Base-by-base conservation (phyloP, 1,140 invertebrate species). In the Drosophila ironensis region DNA sequence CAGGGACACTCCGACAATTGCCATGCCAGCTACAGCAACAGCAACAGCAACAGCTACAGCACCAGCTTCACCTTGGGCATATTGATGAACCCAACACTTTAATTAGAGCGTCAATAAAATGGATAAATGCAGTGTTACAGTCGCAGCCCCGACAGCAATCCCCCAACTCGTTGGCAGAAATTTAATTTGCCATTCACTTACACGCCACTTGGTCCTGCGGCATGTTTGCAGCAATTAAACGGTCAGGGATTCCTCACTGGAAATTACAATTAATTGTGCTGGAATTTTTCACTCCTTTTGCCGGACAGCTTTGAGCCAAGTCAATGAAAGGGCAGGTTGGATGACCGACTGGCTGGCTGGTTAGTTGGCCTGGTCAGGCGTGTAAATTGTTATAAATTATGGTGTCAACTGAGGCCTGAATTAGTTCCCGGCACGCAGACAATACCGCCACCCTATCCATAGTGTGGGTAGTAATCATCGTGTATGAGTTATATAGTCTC, bases 61-160 rank as follows among this genome's bases (percentile, higher is more conserved):
- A n/a, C n/a, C n/a, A 64, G 50, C 50, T 52, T 69, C 69, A 69
- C 68, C 78, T 72, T 82, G 72, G 56, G 52, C 44, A 37, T 53
- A 72, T 76, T 63, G 51, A 48, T 81, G 57, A 52, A 51, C 37
- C 38, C 69, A 42, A 54, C 48, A 78, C 53, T 71, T 84, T 84
- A 86, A 86, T 84, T 86, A 80, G 78, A 78, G 64, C 74, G 59
- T 53, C 60, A 74, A 86, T 86, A 86, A 84, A 74, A 86, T 59
- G 78, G 70, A 78, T 57, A 44, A 73, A 47, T 82, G 54, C 46
- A 56, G 38, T 27, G 40, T 42, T 6, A 6, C 30, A 38, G 27
- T 12, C 19, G 4, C 19, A 44, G 11, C 20, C 16, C 11, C 22
- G 27, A 27, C 14, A 17, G 16, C 12, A 14, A 20, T 27, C 25